phyloP scores from a whole-genome alignment of 2,113 vertebrate species.

The Butastur rufipennis region DNA sequence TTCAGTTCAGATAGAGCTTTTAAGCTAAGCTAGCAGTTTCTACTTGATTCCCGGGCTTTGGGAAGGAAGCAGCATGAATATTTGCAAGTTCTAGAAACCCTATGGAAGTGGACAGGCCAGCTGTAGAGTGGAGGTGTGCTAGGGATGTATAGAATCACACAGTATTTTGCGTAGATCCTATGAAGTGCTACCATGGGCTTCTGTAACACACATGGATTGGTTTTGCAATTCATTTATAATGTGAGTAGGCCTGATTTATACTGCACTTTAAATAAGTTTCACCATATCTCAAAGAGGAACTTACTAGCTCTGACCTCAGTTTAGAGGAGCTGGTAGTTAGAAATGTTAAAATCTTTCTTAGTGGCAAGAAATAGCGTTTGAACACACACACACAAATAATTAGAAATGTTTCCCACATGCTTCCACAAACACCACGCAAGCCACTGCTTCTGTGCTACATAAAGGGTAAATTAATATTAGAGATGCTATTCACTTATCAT shows the following conservation, averaged over 20 bases:
- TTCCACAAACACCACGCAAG: not conserved
- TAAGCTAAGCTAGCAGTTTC: not conserved
- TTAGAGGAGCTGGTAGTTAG: not conserved
- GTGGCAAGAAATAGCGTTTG: not conserved
- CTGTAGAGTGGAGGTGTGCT: not conserved
- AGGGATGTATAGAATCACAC: not conserved
- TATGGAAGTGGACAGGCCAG: not conserved
- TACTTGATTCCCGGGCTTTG: not conserved
- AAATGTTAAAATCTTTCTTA: not conserved
- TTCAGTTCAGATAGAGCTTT: not conserved
- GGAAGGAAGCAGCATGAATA: not conserved
- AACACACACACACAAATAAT: not conserved
- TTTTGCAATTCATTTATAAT: not conserved
- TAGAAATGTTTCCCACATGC: not conserved
- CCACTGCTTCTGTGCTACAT: not conserved
- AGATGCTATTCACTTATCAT: not conserved
- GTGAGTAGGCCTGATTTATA: not conserved
- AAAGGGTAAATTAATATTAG: not conserved
- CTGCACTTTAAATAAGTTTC: not conserved
- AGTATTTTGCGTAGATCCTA: not conserved
- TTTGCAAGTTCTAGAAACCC: not conserved
- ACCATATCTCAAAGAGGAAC: not conserved
- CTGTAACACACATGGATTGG: not conserved
- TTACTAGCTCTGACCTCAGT: not conserved
- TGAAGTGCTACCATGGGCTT: not conserved